Conservation (phyloP, 2,797 vertebrate species). For the Halcyon leucocephala region DNA sequence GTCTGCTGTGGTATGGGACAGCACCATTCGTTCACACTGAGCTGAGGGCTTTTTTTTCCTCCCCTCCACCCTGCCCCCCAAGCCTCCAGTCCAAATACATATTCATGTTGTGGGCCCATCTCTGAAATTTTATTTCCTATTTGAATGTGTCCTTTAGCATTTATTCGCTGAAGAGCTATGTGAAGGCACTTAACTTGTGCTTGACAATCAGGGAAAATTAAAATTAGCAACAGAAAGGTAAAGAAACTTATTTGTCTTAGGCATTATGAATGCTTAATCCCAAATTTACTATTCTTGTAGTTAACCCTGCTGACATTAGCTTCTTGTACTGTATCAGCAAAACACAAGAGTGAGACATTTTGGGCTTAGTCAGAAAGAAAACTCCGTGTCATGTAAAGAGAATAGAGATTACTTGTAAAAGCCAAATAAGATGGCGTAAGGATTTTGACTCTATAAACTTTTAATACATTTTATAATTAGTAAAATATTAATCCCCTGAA, state of each 20-base stretch:
- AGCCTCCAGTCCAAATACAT: background rate
- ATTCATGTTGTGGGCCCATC: background rate
- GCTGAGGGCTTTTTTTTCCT: background rate
- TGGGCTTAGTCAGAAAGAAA: background rate
- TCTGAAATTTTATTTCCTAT: constrained; percentile 5
- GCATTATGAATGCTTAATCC: constrained; percentile 55
- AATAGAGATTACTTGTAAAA: constrained; percentile 15
- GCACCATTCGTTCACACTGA: background rate
- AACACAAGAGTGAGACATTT: background rate
- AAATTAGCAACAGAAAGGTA: constrained; percentile 60
- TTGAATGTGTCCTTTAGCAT: constrained; percentile 10
- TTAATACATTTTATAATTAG: background rate
- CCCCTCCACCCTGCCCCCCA: background rate
- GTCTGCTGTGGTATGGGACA: background rate
- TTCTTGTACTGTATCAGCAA: background rate
- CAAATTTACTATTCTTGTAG: constrained; percentile 1
- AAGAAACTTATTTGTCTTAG: constrained; percentile 48
- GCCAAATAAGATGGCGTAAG: background rate
- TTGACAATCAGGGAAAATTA: constrained; percentile 61
- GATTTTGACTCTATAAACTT: constrained; percentile 1
- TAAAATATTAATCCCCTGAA: background rate
- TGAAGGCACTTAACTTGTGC: constrained; percentile 52
- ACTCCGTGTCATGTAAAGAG: background rate
- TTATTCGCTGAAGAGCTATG: constrained; percentile 45
- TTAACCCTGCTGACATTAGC: constrained; percentile 47